These are phyloP conservation scores for Teleopsis dalmanni DNA, from an alignment of 1,140 invertebrate species.

Conservation along the genomic window DNA sequence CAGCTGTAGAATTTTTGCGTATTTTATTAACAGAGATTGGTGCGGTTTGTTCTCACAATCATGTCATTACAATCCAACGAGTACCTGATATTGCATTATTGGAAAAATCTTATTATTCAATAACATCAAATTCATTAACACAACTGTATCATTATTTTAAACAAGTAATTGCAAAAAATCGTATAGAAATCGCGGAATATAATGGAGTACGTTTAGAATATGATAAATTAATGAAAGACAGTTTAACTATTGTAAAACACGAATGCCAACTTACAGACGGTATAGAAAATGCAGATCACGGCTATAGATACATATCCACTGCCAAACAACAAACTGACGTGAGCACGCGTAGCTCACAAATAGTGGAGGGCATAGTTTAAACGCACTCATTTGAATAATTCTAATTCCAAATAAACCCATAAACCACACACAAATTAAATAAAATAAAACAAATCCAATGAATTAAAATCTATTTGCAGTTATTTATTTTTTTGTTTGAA, in stretches of 20 bases:
- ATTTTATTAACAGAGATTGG: conserved; percentile 23
- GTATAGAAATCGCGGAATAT: conserved; percentile 34
- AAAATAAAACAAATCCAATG: background rate
- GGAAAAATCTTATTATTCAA: conserved; percentile 29
- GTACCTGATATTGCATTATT: conserved; percentile 18
- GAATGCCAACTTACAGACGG: conserved; percentile 8
- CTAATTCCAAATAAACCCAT: background rate
- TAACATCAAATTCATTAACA: conserved; percentile 32
- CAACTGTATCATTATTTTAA: conserved; percentile 42
- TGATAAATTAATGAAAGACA: conserved; percentile 42
- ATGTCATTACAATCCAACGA: conserved; percentile 6
- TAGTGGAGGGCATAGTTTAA: background rate
- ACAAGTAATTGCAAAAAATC: conserved; percentile 35
- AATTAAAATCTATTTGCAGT: background rate
- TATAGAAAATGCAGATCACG: background rate
- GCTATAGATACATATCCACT: background rate
- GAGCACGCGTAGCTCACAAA: background rate
- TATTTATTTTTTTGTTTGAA: background rate
- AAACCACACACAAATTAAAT: background rate
- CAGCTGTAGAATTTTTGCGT: conserved; percentile 32
- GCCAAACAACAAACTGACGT: background rate
- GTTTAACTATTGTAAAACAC: conserved; percentile 36
- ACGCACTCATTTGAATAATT: too few species aligned
- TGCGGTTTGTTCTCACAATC: conserved; percentile 9
- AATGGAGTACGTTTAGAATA: conserved; percentile 35